A percentile compares a stretch with the other conserved stretches of the same genome.
Evolutionary conservation across 1,140 invertebrate species (phyloP).

Genomic region (Macrosteles quadrilineatus): DNA sequence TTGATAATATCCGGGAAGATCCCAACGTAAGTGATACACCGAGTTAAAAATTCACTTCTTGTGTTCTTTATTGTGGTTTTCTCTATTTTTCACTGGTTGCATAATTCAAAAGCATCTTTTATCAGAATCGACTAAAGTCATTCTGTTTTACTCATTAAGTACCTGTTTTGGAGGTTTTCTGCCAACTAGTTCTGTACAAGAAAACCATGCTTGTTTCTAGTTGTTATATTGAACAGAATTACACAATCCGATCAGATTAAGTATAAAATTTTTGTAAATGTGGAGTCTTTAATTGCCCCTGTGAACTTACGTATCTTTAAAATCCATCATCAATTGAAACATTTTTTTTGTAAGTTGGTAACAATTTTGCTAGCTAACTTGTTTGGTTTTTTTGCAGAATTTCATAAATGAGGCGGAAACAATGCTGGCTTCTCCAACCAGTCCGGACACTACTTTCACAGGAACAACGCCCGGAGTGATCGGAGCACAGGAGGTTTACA

Average conservation of each 20-base stretch:
- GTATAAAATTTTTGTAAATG: too few species aligned
- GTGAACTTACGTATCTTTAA: too few species aligned
- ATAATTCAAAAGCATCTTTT: constrained; percentile 46
- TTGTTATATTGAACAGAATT: too few species aligned
- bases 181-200: too few species aligned
- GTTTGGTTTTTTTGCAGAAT: constrained; percentile 58
- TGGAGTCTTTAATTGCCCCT: too few species aligned
- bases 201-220: too few species aligned
- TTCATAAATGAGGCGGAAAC: constrained; percentile 79
- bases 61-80: constrained; percentile 32
- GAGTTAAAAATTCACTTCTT: background rate
- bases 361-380: too few species aligned
- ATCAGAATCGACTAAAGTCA: constrained; percentile 37
- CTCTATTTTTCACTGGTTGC: constrained; percentile 33
- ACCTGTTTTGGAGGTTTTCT: too few species aligned
- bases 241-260: too few species aligned
- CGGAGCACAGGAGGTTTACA: constrained; percentile 91
- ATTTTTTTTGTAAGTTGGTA: too few species aligned
- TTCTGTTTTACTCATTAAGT: too few species aligned
- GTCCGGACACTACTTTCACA: constrained; percentile 61
- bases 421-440: constrained; percentile 70
- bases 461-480: constrained; percentile 87
- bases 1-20: constrained; percentile 72
- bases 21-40: constrained; percentile 68
- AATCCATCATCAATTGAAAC: too few species aligned